phyloP scores from a whole-genome alignment of 2,797 vertebrate species.

The Ctenopoma kingsleyae region DNA sequence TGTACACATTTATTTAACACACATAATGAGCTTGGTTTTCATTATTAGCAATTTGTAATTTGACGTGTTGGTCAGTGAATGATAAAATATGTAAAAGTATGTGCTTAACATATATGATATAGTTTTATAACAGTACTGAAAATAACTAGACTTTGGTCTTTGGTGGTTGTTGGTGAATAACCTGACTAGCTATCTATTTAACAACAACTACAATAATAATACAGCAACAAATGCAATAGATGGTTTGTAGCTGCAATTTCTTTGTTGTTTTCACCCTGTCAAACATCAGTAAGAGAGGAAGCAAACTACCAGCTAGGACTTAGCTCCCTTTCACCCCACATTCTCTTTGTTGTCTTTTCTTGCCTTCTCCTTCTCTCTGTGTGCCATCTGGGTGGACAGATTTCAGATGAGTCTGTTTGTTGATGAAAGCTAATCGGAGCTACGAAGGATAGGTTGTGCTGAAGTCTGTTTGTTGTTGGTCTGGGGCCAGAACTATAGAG shows the following conservation, averaged over 20 bases:
- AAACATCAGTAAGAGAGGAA: constrained; percentile 29
- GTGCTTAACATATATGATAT: no score
- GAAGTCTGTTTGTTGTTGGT: constrained; percentile 63
- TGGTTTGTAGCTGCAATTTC: not conserved
- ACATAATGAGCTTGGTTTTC: no score
- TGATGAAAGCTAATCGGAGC: constrained; percentile 74
- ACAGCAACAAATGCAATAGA: not conserved
- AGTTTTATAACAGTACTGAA: not conserved
- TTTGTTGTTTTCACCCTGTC: constrained; percentile 29
- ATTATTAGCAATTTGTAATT: no score
- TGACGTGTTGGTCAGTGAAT: no score
- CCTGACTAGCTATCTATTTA: not conserved
- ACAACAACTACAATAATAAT: not conserved
- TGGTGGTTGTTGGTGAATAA: constrained; percentile 2
- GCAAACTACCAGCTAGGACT: constrained; percentile 10
- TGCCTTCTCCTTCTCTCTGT: constrained; percentile 44
- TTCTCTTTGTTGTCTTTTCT: constrained; percentile 45
- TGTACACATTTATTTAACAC: no score
- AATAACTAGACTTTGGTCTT: not conserved
- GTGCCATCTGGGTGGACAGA: constrained; percentile 80
- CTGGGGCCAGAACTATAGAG: constrained; percentile 40
- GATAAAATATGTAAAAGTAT: no score
- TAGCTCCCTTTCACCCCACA: constrained; percentile 49
- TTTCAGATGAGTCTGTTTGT: constrained; percentile 73
- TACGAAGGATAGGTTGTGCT: constrained; percentile 56